Percentiles rank a stretch among this genome's conserved stretches.
Evolutionary conservation across 2,888 invertebrate species (phyloP).

Genomic region (Blomia tropicalis): DNA sequence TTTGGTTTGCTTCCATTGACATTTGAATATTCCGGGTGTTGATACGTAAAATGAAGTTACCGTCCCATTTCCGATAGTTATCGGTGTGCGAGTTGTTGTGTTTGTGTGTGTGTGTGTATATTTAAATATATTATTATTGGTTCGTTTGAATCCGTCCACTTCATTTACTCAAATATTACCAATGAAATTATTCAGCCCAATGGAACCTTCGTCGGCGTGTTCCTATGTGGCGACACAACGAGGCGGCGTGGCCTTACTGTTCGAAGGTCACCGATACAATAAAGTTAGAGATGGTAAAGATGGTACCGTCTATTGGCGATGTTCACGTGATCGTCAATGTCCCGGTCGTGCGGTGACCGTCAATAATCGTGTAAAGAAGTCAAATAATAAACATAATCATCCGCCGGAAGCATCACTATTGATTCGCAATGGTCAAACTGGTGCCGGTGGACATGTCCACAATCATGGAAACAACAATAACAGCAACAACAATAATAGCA

Average conservation of each 20-base stretch:
- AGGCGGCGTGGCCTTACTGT: conserved; percentile 31
- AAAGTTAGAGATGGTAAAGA: conserved; percentile 32
- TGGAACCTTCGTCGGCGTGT: conserved; percentile 28
- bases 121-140: too few species aligned
- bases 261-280: conserved; percentile 32
- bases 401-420: conserved; percentile 29
- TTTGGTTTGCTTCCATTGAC: too few species aligned
- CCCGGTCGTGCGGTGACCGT: conserved; percentile 32
- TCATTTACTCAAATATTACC: too few species aligned
- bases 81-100: too few species aligned
- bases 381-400: conserved; percentile 32
- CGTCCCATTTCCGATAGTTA: too few species aligned
- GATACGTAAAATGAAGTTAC: too few species aligned
- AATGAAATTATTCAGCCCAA: conserved; percentile 19
- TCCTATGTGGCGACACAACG: conserved; percentile 32
- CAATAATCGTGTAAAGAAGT: conserved; percentile 31
- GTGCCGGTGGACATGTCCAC: background rate
- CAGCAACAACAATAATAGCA: background rate
- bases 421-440: conserved; percentile 26
- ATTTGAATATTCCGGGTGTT: too few species aligned
- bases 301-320: conserved; percentile 32
- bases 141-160: too few species aligned
- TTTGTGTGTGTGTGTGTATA: too few species aligned
- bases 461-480: background rate
- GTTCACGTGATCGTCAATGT: conserved; percentile 31